Evolutionary conservation across 1,140 invertebrate species (phyloP).

Genomic region (Drosophila obscura): DNA sequence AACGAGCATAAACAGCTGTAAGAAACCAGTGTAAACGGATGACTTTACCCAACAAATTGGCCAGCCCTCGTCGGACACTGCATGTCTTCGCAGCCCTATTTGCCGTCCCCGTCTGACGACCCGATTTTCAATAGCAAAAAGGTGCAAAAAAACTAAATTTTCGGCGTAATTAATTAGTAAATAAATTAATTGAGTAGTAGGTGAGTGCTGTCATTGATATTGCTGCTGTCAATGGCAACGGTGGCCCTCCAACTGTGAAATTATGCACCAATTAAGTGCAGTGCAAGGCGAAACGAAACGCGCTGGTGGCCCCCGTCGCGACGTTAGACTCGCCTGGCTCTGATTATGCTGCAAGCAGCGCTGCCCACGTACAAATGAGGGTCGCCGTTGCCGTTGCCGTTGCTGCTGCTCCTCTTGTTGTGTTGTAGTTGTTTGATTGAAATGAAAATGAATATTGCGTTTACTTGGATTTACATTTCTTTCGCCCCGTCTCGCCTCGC

Average conservation of each 20-base stretch:
- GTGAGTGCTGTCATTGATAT: slow-evolving; percentile 43
- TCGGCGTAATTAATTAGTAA: slow-evolving; percentile 64
- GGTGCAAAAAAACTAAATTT: slow-evolving; percentile 66
- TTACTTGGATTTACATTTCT: no score
- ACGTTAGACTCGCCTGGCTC: slow-evolving; percentile 5
- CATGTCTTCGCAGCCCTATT: not conserved
- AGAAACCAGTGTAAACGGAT: no score
- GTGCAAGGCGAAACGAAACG: slow-evolving; percentile 17
- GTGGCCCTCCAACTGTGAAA: slow-evolving; percentile 19
- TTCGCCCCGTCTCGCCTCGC: no score
- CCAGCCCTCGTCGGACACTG: not conserved
- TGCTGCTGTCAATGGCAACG: not conserved
- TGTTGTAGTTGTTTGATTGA: slow-evolving; percentile 12
- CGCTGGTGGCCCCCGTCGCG: not conserved
- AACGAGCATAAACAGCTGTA: no score
- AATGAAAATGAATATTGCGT: not conserved
- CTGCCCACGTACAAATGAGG: slow-evolving; percentile 16
- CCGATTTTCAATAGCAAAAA: slow-evolving; percentile 54
- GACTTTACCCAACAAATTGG: no score
- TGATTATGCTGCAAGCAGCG: slow-evolving; percentile 21
- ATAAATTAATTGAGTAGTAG: slow-evolving; percentile 58
- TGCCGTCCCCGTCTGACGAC: slow-evolving; percentile 33
- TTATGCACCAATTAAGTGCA: slow-evolving; percentile 6
- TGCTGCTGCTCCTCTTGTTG: not conserved
- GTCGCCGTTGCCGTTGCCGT: slow-evolving; percentile 1